Conservation (phyloP, 2,797 vertebrate genomes). For the Megalops cyprinoides region DNA sequence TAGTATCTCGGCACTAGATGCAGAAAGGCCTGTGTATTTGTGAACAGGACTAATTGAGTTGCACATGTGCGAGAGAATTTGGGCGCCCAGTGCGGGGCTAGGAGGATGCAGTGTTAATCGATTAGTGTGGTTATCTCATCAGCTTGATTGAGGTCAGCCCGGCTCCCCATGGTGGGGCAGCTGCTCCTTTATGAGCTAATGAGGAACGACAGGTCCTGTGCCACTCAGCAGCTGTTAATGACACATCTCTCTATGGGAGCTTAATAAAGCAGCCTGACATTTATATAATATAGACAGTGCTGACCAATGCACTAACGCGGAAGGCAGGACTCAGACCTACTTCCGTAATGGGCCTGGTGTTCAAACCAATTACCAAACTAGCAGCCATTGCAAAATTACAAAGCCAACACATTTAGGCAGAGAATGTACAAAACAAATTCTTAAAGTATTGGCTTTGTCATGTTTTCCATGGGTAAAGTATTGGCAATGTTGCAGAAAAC, state of each 20-base stretch:
- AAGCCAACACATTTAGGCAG: background rate
- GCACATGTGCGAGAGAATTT: background rate
- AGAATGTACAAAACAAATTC: too few species aligned
- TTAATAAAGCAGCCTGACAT: background rate
- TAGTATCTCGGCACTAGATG: too few species aligned
- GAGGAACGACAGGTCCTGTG: slow-evolving; percentile 4
- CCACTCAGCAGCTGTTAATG: background rate
- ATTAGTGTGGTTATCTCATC: slow-evolving; percentile 36
- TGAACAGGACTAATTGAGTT: slow-evolving; percentile 11
- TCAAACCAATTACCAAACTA: background rate
- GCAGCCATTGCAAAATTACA: background rate
- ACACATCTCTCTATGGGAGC: background rate
- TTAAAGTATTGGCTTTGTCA: background rate
- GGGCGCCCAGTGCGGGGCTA: background rate
- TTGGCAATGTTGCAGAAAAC: background rate
- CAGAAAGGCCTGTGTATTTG: background rate
- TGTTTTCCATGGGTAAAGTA: background rate
- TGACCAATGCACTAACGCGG: background rate
- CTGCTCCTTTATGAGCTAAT: slow-evolving; percentile 22
- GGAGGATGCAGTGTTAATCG: slow-evolving; percentile 21
- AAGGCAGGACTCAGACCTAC: background rate
- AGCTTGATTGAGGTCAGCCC: slow-evolving; percentile 31
- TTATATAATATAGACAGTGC: background rate
- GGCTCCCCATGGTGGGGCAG: background rate
- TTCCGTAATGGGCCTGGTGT: background rate